phyloP scores from a whole-genome alignment of 2,888 invertebrate genomes.

The Lochmaea crataegi region DNA sequence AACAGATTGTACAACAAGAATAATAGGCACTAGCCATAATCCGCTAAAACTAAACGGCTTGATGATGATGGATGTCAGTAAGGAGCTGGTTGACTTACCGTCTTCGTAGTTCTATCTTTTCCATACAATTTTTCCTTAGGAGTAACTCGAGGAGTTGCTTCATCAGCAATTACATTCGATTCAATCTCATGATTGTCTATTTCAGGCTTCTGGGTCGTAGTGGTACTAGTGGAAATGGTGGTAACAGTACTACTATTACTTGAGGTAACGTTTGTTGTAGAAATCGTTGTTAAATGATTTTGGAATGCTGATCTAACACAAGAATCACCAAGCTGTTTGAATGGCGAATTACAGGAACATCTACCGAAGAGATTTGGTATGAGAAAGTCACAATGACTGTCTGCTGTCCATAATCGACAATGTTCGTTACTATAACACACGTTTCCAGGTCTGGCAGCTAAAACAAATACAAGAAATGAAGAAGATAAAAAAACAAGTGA shows the following conservation, averaged over 20 bases:
- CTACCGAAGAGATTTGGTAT: slow-evolving; percentile 91
- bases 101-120: slow-evolving; percentile 31
- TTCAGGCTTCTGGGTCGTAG: slow-evolving; percentile 42
- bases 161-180: slow-evolving; percentile 41
- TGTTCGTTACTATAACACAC: slow-evolving; percentile 92
- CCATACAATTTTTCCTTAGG: slow-evolving; percentile 21
- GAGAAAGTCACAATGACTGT: slow-evolving; percentile 89
- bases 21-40: too few relatives aligned
- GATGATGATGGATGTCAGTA: background rate
- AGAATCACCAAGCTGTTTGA: slow-evolving; percentile 73
- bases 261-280: slow-evolving; percentile 53
- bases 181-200: slow-evolving; percentile 42
- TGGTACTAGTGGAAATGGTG: slow-evolving; percentile 56
- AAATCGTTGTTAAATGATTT: slow-evolving; percentile 52
- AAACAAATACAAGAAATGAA: slow-evolving; percentile 53
- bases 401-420: slow-evolving; percentile 84
- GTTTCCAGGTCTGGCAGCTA: slow-evolving; percentile 87
- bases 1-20: too few relatives aligned
- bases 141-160: slow-evolving; percentile 12
- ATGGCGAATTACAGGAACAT: slow-evolving; percentile 82
- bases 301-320: slow-evolving; percentile 69
- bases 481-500: background rate
- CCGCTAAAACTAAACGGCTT: too few relatives aligned
- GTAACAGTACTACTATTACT: slow-evolving; percentile 6
- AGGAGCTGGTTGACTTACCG: slow-evolving; percentile 7